Percentiles rank a stretch among this genome's conserved stretches.
These are phyloP conservation scores for Anoplolepis gracilipes DNA, from an alignment of 1,140 invertebrate genomes.

Conservation along the genomic window DNA sequence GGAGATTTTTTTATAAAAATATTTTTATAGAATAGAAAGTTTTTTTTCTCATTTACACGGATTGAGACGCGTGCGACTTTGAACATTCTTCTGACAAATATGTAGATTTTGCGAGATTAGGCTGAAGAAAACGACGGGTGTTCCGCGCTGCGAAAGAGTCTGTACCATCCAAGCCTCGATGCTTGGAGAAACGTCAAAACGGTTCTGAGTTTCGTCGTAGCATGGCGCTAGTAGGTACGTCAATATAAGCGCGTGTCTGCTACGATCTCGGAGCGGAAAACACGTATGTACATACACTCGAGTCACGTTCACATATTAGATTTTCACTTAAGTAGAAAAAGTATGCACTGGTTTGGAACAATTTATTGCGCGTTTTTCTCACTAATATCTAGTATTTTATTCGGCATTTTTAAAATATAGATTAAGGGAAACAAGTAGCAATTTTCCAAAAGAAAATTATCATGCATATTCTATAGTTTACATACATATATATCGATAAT, in stretches of 20 bases:
- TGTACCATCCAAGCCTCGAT: constrained; percentile 82
- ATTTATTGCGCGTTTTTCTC: background rate
- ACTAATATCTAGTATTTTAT: background rate
- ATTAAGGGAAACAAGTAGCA: background rate
- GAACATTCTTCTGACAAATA: background rate
- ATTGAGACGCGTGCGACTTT: background rate
- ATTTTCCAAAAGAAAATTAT: background rate
- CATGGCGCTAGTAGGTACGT: constrained; percentile 80
- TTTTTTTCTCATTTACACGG: background rate
- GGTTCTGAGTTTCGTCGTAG: constrained; percentile 79
- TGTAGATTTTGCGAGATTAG: background rate
- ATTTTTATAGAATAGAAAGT: background rate
- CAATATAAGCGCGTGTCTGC: constrained; percentile 44
- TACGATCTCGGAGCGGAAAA: constrained; percentile 2
- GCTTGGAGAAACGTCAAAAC: constrained; percentile 75
- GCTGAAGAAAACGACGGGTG: background rate
- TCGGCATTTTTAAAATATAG: background rate
- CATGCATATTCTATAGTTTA: background rate
- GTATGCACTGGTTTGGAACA: background rate
- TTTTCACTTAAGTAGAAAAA: background rate
- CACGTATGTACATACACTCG: constrained; percentile 38
- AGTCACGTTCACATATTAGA: background rate
- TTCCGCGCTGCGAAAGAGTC: constrained; percentile 48
- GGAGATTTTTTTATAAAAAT: background rate
- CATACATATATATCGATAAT: background rate